Evolutionary conservation across 1,140 invertebrate genomes (phyloP).

Genomic region (Bemisia tabaci): DNA sequence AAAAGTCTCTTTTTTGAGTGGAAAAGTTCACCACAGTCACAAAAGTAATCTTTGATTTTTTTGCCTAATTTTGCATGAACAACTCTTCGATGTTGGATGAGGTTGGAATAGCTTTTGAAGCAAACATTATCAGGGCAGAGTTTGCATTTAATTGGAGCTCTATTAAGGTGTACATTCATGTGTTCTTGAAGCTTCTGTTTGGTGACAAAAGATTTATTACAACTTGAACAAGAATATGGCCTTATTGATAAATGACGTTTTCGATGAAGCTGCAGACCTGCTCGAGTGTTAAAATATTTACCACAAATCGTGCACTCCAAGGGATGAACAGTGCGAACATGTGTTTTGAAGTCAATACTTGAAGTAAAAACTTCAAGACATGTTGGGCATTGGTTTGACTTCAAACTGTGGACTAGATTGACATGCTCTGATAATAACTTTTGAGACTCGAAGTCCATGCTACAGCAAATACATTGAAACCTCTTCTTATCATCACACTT

Average conservation of each 20-base stretch:
- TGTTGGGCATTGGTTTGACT: slow-evolving; percentile 18
- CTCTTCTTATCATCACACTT: slow-evolving; percentile 2
- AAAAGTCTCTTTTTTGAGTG: slow-evolving; percentile 64
- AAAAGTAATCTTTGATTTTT: slow-evolving; percentile 60
- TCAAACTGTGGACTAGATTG: slow-evolving; percentile 5
- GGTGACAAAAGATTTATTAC: slow-evolving; percentile 66
- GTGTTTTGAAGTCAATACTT: slow-evolving; percentile 20
- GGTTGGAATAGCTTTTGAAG: slow-evolving; percentile 71
- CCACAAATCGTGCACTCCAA: slow-evolving; percentile 63
- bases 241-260: slow-evolving; percentile 64
- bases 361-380: slow-evolving; percentile 22
- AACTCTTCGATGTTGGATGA: slow-evolving; percentile 66
- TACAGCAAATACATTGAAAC: neutral
- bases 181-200: slow-evolving; percentile 64
- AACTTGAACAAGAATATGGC: slow-evolving; percentile 58
- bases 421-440: slow-evolving; percentile 10
- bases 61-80: slow-evolving; percentile 50
- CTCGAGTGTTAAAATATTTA: slow-evolving; percentile 37
- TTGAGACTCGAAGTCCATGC: neutral
- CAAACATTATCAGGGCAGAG: slow-evolving; percentile 52
- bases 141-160: slow-evolving; percentile 63
- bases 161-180: slow-evolving; percentile 64
- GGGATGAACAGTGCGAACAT: slow-evolving; percentile 47
- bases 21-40: slow-evolving; percentile 62
- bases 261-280: slow-evolving; percentile 55